Evolutionary conservation across 2,797 vertebrate genomes (phyloP).

Genomic region (Sternarchorhynchus goeldii): DNA sequence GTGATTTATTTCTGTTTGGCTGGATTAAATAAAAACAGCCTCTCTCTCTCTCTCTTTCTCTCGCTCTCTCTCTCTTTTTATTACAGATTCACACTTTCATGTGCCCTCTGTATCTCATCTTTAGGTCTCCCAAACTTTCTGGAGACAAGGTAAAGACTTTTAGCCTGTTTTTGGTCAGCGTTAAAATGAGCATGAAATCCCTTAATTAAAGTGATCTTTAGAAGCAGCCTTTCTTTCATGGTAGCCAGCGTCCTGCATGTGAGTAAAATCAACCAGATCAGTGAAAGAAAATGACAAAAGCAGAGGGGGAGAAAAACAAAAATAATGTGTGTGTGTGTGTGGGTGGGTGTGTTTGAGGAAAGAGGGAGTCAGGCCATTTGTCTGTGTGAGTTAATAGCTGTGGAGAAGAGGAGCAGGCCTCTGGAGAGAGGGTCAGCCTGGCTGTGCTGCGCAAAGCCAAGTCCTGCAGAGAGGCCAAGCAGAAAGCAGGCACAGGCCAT

Average conservation of each 20-base stretch:
- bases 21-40: conserved; percentile 16
- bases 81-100: not conserved
- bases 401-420: conserved; percentile 47
- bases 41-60: not conserved
- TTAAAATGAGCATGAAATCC: not conserved
- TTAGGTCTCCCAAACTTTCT: not conserved
- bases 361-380: conserved; percentile 45
- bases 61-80: not conserved
- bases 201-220: conserved; percentile 31
- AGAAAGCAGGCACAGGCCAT: conserved; percentile 56
- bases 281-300: conserved; percentile 24
- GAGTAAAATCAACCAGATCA: conserved; percentile 27
- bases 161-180: not conserved
- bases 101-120: not conserved
- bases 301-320: conserved; percentile 18
- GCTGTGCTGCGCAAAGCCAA: conserved; percentile 49
- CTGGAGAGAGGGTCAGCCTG: conserved; percentile 54
- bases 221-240: conserved; percentile 27
- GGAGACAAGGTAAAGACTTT: not conserved
- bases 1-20: conserved; percentile 36
- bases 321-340: conserved; percentile 15
- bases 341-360: not conserved
- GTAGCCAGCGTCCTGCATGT: conserved; percentile 11
- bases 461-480: conserved; percentile 49
- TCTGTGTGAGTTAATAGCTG: conserved; percentile 53